A percentile compares a stretch with the other conserved stretches of the same genome.
These are phyloP conservation scores for Lerista edwardsae DNA, from an alignment of 2,797 vertebrate genomes.

Conservation along the genomic window DNA sequence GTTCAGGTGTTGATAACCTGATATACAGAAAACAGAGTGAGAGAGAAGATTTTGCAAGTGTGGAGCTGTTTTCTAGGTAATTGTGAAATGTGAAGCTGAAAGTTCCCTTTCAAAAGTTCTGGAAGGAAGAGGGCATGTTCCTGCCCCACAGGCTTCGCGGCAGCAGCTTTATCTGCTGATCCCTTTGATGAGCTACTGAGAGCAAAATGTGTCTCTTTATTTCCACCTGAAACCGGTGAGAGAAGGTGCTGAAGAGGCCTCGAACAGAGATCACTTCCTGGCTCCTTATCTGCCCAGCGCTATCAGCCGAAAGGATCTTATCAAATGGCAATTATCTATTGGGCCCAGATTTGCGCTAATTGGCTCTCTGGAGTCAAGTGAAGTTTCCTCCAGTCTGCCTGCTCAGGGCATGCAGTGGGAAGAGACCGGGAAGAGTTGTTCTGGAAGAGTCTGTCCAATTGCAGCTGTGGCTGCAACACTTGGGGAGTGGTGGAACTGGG, in stretches of 20 bases:
- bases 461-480: not conserved
- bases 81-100: not conserved
- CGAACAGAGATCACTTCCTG: constrained; percentile 35
- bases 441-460: constrained; percentile 25
- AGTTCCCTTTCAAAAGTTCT: not conserved
- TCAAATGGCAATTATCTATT: constrained; percentile 74
- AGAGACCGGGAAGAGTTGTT: constrained; percentile 62
- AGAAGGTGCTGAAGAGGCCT: not conserved
- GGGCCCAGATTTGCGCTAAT: constrained; percentile 73
- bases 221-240: not conserved
- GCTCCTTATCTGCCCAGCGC: constrained; percentile 59
- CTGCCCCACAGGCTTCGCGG: not conserved
- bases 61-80: not conserved
- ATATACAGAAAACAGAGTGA: not conserved
- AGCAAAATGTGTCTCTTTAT: not conserved
- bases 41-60: not conserved
- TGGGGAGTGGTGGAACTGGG: not conserved
- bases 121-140: not conserved
- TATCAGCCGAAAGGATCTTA: constrained; percentile 65
- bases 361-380: constrained; percentile 77
- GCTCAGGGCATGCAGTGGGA: constrained; percentile 61
- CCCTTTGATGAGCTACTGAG: not conserved
- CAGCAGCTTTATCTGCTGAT: not conserved
- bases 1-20: too few species aligned
- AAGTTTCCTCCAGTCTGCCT: constrained; percentile 64